Evolutionary conservation across 2,797 vertebrate genomes (phyloP).

Genomic region (Tapirus indicus): DNA sequence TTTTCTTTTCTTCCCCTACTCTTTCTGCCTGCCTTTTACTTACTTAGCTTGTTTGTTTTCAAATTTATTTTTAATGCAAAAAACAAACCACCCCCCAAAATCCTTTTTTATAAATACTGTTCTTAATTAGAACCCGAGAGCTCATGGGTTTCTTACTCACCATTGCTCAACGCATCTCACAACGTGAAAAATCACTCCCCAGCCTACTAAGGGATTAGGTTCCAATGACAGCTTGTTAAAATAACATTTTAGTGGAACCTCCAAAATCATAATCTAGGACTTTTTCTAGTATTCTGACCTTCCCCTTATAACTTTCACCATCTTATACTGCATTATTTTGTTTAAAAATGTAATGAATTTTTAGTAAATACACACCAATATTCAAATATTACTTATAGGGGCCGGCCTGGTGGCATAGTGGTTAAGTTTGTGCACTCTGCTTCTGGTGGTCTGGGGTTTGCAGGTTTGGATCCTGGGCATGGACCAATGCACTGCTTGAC

Average conservation of each 20-base stretch:
- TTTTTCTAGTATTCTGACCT: not conserved
- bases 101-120: not conserved
- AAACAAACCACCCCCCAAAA: not conserved
- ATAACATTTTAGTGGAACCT: not conserved
- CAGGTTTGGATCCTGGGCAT: too few relatives aligned
- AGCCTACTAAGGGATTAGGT: not conserved
- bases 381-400: not conserved
- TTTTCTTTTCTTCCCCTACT: not conserved
- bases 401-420: too few relatives aligned
- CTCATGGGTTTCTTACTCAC: not conserved
- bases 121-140: not conserved
- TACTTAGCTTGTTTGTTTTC: not conserved
- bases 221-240: not conserved
- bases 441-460: too few relatives aligned
- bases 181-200: not conserved
- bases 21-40: not conserved
- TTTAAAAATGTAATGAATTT: not conserved
- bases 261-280: not conserved
- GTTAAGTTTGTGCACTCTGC: too few relatives aligned
- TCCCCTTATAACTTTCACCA: not conserved
- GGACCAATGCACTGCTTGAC: too few relatives aligned
- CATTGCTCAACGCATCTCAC: not conserved
- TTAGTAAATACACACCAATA: not conserved
- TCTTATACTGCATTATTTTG: not conserved
- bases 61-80: slow-evolving; percentile 25